A percentile compares a stretch with the other conserved stretches of the same genome.
These are phyloP conservation scores for Drosophila austrosaltans DNA, from an alignment of 2,888 invertebrate species.

Conservation along the genomic window DNA sequence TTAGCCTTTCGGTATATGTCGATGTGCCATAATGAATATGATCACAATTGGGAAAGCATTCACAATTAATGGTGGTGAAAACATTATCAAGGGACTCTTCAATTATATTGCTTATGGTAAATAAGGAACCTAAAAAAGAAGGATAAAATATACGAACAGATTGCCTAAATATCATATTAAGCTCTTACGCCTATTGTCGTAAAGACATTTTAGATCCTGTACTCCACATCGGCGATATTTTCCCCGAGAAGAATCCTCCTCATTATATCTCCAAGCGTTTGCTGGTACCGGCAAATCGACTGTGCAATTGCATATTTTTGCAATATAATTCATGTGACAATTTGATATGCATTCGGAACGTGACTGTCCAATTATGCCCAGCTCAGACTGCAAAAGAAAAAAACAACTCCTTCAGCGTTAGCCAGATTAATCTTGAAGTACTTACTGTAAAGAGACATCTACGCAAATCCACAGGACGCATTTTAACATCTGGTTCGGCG, in stretches of 20 bases:
- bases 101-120: constrained; percentile 64
- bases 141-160: neutral
- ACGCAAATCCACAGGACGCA: constrained; percentile 55
- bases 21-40: constrained; percentile 66
- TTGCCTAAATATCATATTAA: no score
- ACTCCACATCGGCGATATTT: constrained; percentile 12
- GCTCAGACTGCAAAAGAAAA: constrained; percentile 34
- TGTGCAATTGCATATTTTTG: constrained; percentile 58
- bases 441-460: constrained; percentile 67
- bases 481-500: constrained; percentile 59
- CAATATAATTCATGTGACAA: constrained; percentile 61
- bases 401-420: neutral
- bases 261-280: neutral
- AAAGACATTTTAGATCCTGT: constrained; percentile 52
- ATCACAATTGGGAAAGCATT: constrained; percentile 71
- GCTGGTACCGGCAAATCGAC: constrained; percentile 21
- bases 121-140: neutral
- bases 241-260: neutral
- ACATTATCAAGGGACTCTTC: constrained; percentile 52
- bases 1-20: constrained; percentile 49
- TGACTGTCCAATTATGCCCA: constrained; percentile 14
- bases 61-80: constrained; percentile 59
- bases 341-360: constrained; percentile 57
- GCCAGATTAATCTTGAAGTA: neutral
- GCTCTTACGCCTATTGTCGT: constrained; percentile 41